Evolutionary conservation across 2,113 vertebrate genomes (phyloP).

Genomic region (Halcyon senegalensis): DNA sequence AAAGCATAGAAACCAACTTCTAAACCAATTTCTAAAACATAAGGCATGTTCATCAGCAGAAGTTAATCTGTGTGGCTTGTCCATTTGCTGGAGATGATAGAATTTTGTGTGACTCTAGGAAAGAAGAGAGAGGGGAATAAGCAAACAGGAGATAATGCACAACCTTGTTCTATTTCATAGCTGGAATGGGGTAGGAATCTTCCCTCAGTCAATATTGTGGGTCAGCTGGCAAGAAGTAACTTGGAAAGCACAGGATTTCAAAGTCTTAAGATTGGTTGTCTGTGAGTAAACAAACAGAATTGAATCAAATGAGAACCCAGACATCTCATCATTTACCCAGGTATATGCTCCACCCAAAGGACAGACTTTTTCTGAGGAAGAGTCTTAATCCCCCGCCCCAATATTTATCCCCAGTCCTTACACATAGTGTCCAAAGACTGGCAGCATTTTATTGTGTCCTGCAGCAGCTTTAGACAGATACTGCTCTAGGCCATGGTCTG

Average conservation of each 20-base stretch:
- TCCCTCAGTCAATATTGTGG: neutral
- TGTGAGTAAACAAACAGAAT: neutral
- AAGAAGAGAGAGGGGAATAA: neutral
- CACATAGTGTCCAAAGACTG: neutral
- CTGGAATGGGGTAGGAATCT: neutral
- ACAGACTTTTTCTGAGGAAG: neutral
- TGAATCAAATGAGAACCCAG: neutral
- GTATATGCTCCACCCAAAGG: neutral
- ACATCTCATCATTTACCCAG: neutral
- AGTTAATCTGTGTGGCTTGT: neutral
- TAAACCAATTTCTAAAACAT: neutral
- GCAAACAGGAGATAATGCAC: neutral
- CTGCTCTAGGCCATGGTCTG: neutral
- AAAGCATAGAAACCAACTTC: neutral
- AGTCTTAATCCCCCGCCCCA: accelerated
- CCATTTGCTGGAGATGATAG: neutral
- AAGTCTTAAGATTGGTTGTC: neutral
- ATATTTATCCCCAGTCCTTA: neutral
- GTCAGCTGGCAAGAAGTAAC: neutral
- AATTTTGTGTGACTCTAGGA: neutral
- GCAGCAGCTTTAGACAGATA: neutral
- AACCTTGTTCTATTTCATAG: neutral
- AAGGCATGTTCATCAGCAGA: neutral
- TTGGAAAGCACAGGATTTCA: neutral
- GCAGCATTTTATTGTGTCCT: neutral